phyloP scores from a whole-genome alignment of 1,140 invertebrate genomes.

The Aphis craccivora region DNA sequence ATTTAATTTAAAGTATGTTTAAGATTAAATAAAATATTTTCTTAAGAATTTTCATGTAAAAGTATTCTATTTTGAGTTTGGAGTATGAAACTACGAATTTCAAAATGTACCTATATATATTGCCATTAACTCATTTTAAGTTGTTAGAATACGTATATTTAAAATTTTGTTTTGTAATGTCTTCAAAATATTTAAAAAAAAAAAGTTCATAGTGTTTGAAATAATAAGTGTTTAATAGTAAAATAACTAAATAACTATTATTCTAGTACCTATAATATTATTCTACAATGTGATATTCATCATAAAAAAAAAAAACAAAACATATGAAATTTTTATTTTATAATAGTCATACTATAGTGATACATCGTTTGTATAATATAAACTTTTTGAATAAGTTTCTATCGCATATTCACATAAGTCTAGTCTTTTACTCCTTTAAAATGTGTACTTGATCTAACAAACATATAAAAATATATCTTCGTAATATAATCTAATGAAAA shows the following conservation, averaged over 20 bases:
- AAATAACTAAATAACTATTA: not conserved
- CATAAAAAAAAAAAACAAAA: not conserved
- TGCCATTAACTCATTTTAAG: too few species aligned
- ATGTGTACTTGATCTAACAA: constrained; percentile 68
- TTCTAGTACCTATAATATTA: not conserved
- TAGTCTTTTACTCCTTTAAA: constrained; percentile 66
- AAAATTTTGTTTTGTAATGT: not conserved
- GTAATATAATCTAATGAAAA: not conserved
- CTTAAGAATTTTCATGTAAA: not conserved
- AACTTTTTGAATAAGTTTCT: constrained; percentile 68
- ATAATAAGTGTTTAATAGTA: too few species aligned
- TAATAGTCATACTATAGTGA: constrained; percentile 39
- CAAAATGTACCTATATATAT: not conserved
- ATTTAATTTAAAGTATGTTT: not conserved
- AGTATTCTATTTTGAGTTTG: not conserved
- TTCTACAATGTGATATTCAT: not conserved
- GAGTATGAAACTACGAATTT: not conserved
- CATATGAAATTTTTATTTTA: not conserved
- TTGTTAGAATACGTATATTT: not conserved
- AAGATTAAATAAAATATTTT: too few species aligned
- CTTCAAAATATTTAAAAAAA: too few species aligned
- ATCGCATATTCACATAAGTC: constrained; percentile 61
- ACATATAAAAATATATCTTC: too few species aligned
- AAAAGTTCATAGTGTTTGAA: too few species aligned
- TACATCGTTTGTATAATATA: constrained; percentile 62